Evolutionary conservation across 2,113 vertebrate genomes (phyloP).

Genomic region (Himantopus leucocephalus): DNA sequence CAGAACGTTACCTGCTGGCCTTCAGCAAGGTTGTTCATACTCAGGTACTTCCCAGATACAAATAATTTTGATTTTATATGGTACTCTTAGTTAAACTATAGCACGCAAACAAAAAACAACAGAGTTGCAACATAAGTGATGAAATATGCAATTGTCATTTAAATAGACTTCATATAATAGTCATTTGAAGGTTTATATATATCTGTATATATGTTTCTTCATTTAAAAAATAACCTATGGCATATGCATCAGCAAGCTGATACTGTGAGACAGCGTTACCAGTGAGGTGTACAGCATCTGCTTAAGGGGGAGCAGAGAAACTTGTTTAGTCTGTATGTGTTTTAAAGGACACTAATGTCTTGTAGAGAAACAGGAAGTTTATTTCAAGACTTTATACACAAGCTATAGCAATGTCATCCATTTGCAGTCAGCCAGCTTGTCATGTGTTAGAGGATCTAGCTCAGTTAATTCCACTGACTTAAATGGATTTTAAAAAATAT

Average conservation of each 20-base stretch:
- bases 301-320: not conserved
- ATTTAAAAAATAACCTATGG: not conserved
- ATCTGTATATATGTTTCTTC: not conserved
- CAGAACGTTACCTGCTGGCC: not conserved
- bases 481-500: not conserved
- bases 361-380: not conserved
- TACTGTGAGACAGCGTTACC: not conserved
- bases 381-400: not conserved
- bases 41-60: not conserved
- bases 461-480: not conserved
- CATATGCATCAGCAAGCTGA: not conserved
- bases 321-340: not conserved
- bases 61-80: not conserved
- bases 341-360: not conserved
- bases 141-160: not conserved
- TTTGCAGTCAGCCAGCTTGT: not conserved
- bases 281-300: not conserved
- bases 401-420: not conserved
- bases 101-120: not conserved
- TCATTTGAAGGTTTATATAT: not conserved
- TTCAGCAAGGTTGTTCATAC: not conserved
- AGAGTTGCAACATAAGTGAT: not conserved
- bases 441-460: not conserved
- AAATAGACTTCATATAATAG: not conserved
- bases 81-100: not conserved